phyloP scores from a whole-genome alignment of 2,888 invertebrate genomes.

The Andrena haemorrhoa region DNA sequence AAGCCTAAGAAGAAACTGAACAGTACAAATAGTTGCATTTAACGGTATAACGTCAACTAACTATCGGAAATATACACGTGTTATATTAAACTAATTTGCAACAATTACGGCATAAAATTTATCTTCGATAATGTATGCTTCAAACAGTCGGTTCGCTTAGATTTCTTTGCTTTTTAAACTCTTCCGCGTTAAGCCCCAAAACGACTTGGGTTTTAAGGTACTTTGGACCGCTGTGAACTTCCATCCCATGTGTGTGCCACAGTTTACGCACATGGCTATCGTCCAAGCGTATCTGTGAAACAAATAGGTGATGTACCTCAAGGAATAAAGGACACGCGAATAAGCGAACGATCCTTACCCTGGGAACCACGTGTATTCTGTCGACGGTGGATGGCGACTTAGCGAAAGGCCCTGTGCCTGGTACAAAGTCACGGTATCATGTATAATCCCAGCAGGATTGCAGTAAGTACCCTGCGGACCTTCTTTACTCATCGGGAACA shows the following conservation, averaged over 20 bases:
- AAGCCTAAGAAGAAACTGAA: conserved; percentile 9
- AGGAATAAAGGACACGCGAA: background rate
- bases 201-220: conserved; percentile 88
- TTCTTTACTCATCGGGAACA: conserved; percentile 93
- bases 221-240: conserved; percentile 89
- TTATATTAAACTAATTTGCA: conserved; percentile 35
- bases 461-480: conserved; percentile 93
- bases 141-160: conserved; percentile 20
- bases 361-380: conserved; percentile 94
- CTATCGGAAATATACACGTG: conserved; percentile 30
- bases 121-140: background rate
- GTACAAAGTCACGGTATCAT: conserved; percentile 91
- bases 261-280: conserved; percentile 89
- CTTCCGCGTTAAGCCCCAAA: conserved; percentile 90
- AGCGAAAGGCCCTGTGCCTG: conserved; percentile 86
- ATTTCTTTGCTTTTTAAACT: conserved; percentile 77
- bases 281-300: conserved; percentile 91
- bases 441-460: conserved; percentile 92
- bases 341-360: conserved; percentile 86
- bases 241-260: conserved; percentile 92
- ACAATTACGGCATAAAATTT: conserved; percentile 7
- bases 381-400: conserved; percentile 87
- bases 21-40: conserved; percentile 25
- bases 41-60: conserved; percentile 12
- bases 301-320: background rate